Base-by-base conservation (phyloP, 2,888 invertebrate species). In the Acleris sparsana region DNA sequence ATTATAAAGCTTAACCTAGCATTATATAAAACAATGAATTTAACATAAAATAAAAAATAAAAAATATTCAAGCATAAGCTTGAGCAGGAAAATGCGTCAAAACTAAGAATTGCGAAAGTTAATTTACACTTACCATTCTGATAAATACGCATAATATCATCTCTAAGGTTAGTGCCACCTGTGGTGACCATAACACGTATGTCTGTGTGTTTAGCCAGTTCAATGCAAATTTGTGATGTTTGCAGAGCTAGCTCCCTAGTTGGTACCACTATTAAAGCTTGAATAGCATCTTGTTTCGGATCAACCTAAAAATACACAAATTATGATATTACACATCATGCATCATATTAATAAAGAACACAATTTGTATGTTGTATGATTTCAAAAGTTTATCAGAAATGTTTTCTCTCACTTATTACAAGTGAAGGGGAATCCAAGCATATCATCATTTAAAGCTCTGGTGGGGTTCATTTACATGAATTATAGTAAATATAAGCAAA, bases 171-270 rank as follows among this genome's bases (percentile, higher is more conserved):
- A 77, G 99, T 99, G 79, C 99, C 99, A 85, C 99, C 99, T 75
- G 99, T 99, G 79, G 99, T 99, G 72, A 99, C 99, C 99, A 99
- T 99, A 75, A 99, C 98, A 88, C 99, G 97, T 81, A 98, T 96
- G 85, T 97, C 96, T 93, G 99, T 95, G 92, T 99, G 99, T 92
- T 99, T 99, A 73, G 99, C 97, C 82, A 99, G 94, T 92, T 99
- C 99, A 88, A 99, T 99, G 93, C 99, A 99, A 87, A 99, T 99
- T 94, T 99, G 99, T 94, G 99, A 99, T 84, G 99, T 99, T 93
- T 99, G 99, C 80, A 99, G 94, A 71, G 99, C 99, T 89, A 99
- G 93, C 93, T 99, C 99, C 93, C 99, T 94, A 70, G 99, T 99
- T 72, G 99, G 99, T 84, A 99, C 99, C 88, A 99, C 97, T 80